Evolutionary conservation across 2,888 invertebrate species (phyloP).

Genomic region (Tenodera sinensis): DNA sequence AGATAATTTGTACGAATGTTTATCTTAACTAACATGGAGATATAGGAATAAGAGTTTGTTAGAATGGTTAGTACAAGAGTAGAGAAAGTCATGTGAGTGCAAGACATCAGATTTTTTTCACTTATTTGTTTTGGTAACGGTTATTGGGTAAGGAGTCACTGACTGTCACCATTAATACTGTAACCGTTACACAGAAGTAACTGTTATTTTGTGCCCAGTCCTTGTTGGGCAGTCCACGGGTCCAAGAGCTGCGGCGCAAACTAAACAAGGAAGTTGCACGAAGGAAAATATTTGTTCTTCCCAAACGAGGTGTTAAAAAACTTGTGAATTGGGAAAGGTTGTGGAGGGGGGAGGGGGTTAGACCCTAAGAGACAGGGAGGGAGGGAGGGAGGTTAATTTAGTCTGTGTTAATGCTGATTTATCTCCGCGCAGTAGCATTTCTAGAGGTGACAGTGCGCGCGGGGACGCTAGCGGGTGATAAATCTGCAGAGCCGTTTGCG

Average conservation of each 20-base stretch:
- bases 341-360: neutral
- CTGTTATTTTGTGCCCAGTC: too few relatives aligned
- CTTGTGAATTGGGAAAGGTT: neutral
- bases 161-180: too few relatives aligned
- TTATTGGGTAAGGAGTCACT: too few relatives aligned
- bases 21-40: too few relatives aligned
- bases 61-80: too few relatives aligned
- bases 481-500: slow-evolving; percentile 29
- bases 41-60: too few relatives aligned
- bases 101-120: too few relatives aligned
- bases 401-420: slow-evolving; percentile 33
- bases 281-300: neutral
- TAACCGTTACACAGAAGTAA: too few relatives aligned
- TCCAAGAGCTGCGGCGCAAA: too few relatives aligned
- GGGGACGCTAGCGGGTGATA: slow-evolving; percentile 25
- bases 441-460: slow-evolving; percentile 23
- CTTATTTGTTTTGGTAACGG: too few relatives aligned
- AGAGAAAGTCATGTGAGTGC: too few relatives aligned
- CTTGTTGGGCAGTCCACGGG: neutral
- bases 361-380: neutral
- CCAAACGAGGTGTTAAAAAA: neutral
- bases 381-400: slow-evolving; percentile 30
- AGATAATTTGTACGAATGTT: too few relatives aligned
- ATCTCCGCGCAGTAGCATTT: slow-evolving; percentile 24
- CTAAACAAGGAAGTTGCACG: neutral